A percentile compares a stretch with the other conserved stretches of the same genome.
These are phyloP conservation scores for Agelaius phoeniceus DNA, from an alignment of 2,113 vertebrate genomes.

Conservation along the genomic window DNA sequence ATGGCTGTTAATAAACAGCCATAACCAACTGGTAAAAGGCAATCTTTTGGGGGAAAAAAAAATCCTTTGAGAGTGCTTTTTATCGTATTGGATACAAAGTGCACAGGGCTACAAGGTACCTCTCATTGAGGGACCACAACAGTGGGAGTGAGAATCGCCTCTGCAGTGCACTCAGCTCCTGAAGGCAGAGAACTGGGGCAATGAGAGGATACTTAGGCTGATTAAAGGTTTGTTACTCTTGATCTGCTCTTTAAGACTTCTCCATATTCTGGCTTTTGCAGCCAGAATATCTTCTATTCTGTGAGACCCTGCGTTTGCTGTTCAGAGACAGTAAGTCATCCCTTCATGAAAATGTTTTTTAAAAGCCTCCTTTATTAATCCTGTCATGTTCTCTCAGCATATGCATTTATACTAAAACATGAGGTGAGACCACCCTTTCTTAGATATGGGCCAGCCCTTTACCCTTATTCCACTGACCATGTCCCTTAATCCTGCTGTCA, in stretches of 20 bases:
- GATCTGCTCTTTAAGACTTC: not conserved
- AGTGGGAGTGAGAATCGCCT: not conserved
- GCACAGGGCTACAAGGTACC: not conserved
- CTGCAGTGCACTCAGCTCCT: not conserved
- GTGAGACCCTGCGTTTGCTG: not conserved
- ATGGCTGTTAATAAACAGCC: conserved; percentile 44
- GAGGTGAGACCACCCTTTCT: not conserved
- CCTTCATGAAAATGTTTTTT: not conserved
- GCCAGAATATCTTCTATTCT: not conserved
- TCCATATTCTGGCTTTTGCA: not conserved
- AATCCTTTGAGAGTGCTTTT: not conserved
- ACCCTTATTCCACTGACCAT: not conserved
- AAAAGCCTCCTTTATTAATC: not conserved
- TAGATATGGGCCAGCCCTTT: not conserved
- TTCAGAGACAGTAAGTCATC: not conserved
- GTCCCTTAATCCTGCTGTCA: not conserved
- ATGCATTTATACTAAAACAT: not conserved
- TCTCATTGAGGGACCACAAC: not conserved
- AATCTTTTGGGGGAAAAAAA: not conserved
- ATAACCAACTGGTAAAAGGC: conserved; percentile 41
- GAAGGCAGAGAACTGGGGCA: not conserved
- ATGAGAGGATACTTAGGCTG: not conserved
- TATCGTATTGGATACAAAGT: not conserved
- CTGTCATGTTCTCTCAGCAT: not conserved
- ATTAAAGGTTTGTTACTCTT: not conserved